Evolutionary conservation across 92 coral and sea anemone genomes (phyloP), one percentile per base, ranked within the genome.

Genomic region (Paramuricea clavata): DNA sequence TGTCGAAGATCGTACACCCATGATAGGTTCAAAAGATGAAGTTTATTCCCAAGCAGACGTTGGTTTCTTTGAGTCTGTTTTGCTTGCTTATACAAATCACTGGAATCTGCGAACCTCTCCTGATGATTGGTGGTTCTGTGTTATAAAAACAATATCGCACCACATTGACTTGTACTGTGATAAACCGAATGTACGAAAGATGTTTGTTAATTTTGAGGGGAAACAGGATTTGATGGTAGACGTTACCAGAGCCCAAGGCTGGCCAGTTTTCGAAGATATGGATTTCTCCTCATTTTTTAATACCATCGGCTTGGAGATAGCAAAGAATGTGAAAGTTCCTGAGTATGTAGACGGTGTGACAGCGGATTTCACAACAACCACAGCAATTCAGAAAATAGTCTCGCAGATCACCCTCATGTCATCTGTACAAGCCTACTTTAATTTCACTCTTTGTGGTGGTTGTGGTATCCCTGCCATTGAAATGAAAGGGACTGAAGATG

Each of bases 71-170:
- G 78, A 76, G 6, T 49, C 93, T 41, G 81, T 87, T 15, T 19
- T 87, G 39, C 73, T 73, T 11, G 95, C 95, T 3, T 93, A 93
- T 74, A 90, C 90, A 77, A 49, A 87, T 21, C 93, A 93, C 85
- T 93, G 91, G 88, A 88, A 85, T 28, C 83, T 93, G 17, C 31
- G 95, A 81, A 93, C 86, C n/a, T 90, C 95, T 15, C 95, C 95
- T 0, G 95, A 93, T 13, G 92, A 93, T 76, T 93, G 95, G 95
- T 93, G 95, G 95, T 93, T 76, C 75, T 83, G 95, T 80, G 93
- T 93, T 13, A 90, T 80, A 2, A 87, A 77, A 27, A 78, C 86
- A 80, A 90, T 93, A 12, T 89, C 95, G 27, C 73, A 59, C 28
- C 92, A 88, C 25, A 83, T 93, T 35, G 93, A 93, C 72, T 26